phyloP scores from a whole-genome alignment of 2,113 vertebrate species.

The Proteles cristata region DNA sequence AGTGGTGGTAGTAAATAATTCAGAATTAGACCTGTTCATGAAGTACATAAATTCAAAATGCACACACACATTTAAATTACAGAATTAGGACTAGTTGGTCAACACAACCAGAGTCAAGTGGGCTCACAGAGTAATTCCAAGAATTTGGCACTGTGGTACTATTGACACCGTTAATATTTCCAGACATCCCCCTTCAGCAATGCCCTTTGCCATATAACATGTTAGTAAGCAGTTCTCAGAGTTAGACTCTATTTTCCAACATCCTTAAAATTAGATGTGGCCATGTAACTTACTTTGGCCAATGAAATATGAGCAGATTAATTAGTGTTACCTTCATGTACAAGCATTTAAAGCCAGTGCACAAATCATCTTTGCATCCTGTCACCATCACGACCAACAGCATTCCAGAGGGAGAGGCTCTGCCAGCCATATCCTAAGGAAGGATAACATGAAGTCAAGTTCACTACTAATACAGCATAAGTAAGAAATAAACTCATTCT shows the following conservation, averaged over 20 bases:
- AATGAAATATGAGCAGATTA: not conserved
- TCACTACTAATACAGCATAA: not conserved
- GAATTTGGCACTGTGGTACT: not conserved
- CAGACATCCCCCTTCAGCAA: not conserved
- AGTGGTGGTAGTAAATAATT: constrained; percentile 5
- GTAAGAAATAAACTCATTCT: not conserved
- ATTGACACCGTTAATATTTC: not conserved
- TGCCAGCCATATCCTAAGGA: not conserved
- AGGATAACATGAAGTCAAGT: not conserved
- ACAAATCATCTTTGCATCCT: not conserved
- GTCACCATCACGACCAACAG: not conserved
- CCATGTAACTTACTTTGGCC: not conserved
- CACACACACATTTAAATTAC: not conserved
- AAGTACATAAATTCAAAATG: constrained; percentile 24
- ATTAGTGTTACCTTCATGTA: not conserved
- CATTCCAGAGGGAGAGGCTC: not conserved
- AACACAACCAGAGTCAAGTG: not conserved
- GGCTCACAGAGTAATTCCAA: not conserved
- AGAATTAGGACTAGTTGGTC: not conserved
- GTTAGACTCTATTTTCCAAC: not conserved
- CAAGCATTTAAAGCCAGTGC: not conserved
- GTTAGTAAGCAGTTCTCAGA: constrained; percentile 61
- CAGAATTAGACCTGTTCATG: not conserved
- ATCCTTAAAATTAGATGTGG: not conserved
- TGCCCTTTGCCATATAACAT: constrained; percentile 60